Base-by-base conservation (phyloP, 2,797 vertebrate species). In the Chaetophractus vellerosus region DNA sequence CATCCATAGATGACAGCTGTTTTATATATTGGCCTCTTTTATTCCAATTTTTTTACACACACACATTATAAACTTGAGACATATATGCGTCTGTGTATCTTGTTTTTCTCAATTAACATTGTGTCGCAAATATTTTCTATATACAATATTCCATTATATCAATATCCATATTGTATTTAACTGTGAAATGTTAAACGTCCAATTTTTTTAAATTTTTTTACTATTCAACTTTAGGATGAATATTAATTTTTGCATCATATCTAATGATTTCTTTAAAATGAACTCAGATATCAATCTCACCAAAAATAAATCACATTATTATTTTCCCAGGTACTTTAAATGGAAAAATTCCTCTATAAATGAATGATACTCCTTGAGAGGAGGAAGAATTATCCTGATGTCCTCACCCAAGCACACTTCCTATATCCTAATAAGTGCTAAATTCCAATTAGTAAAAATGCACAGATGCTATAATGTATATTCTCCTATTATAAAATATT, bases 21-120 rank as follows among this genome's bases (percentile, higher is more conserved):
- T 95, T 96, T 75, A 87, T 66, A 75, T 80, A 92, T 57, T 92
- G 19, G 52, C n/a, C 50, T 63, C 52, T 55, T 71, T 93, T 79
- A 3, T 63, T 75, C 1, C 24, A 38, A 68, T 36, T 33, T 63
- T 74, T 81, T 90, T 69, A 23, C 6, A 91, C 8, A 31, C 6
- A 64, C 28, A 68, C 12, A 41, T 89, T 95, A 41, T n/a, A 93
- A 78, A 82, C 3, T 55, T 21, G 2, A 96, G 21, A 71, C 5
- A 38, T 66, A 0, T 68, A 4, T 3, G 6, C 18, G 1, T 63
- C 1, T 64, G 10, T 61, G 3, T 81, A 64, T 59, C 48, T 21
- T 72, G 4, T 15, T 74, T 66, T 84, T 94, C 21, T 74, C 41
- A 74, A 36, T 83, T 91, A 85, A 64, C 1, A 82, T 84, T 68